Evolutionary conservation across 2,797 vertebrate genomes (phyloP).

Genomic region (Cirrhinus mrigala): DNA sequence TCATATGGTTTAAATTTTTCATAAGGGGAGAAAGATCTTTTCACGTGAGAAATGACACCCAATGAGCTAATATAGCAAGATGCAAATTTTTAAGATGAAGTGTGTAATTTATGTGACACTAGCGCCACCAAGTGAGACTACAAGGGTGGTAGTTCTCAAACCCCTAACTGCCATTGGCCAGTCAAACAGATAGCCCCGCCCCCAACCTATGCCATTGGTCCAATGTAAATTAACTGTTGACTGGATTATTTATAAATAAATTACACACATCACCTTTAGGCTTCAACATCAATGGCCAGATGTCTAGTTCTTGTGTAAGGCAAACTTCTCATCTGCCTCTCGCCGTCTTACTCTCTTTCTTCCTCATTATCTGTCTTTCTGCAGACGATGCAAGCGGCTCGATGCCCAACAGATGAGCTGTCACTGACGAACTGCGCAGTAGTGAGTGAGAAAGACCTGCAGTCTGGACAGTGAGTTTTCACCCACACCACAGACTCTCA

Average conservation of each 20-base stretch:
- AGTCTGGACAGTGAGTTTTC: conserved; percentile 91
- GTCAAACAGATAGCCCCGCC: background rate
- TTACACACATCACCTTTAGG: conserved; percentile 33
- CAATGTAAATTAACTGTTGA: background rate
- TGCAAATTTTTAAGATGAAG: conserved; percentile 11
- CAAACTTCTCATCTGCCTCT: background rate
- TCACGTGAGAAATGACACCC: background rate
- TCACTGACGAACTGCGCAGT: conserved; percentile 96
- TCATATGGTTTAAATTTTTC: conserved; percentile 1
- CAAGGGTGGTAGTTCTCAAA: background rate
- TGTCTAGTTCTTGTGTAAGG: background rate
- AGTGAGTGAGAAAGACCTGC: conserved; percentile 95
- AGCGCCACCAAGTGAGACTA: background rate
- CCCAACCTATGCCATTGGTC: background rate
- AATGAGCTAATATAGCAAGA: conserved; percentile 24
- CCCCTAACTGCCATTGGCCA: background rate
- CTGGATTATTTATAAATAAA: background rate
- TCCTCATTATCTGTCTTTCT: conserved; percentile 5
- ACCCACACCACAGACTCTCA: background rate
- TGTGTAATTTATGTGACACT: conserved; percentile 24
- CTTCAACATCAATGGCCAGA: background rate
- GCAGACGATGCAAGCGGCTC: conserved; percentile 92
- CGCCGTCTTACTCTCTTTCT: background rate
- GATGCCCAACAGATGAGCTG: conserved; percentile 95
- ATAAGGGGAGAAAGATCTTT: conserved; percentile 5